Percentiles rank a stretch among this genome's conserved stretches.
These are phyloP conservation scores for Amorpha juglandis DNA, from an alignment of 2,888 invertebrate genomes.

Conservation along the genomic window DNA sequence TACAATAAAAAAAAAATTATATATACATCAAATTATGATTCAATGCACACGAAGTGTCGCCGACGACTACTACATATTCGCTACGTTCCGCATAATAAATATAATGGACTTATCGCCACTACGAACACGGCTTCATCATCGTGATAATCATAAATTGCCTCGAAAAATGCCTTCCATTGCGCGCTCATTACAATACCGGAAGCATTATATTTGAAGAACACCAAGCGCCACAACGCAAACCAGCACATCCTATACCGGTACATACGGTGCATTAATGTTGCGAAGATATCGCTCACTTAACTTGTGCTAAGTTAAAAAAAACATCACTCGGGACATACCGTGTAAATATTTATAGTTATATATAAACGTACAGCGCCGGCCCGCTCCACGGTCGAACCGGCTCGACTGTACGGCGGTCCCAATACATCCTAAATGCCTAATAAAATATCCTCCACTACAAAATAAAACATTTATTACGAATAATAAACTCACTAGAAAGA, in stretches of 20 bases:
- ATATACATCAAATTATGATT: constrained; percentile 80
- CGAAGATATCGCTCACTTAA: constrained; percentile 6
- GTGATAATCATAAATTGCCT: constrained; percentile 16
- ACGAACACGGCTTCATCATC: not conserved
- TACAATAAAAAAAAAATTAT: constrained; percentile 76
- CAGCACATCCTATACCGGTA: not conserved
- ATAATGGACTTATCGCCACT: constrained; percentile 5
- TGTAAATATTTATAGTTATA: not conserved
- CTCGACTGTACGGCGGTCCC: not conserved
- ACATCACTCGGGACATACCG: constrained; percentile 19
- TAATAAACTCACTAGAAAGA: constrained; percentile 46
- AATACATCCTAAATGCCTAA: constrained; percentile 26
- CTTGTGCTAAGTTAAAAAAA: constrained; percentile 14
- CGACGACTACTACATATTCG: constrained; percentile 29
- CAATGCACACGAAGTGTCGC: constrained; percentile 58
- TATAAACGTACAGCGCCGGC: not conserved
- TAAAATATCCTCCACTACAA: constrained; percentile 50
- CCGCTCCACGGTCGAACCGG: constrained; percentile 8
- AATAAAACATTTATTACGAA: constrained; percentile 57
- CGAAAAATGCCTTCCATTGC: constrained; percentile 17
- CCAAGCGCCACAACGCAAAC: not conserved
- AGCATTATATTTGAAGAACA: constrained; percentile 5
- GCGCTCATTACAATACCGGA: constrained; percentile 7
- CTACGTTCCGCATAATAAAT: constrained; percentile 31
- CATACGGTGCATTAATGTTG: constrained; percentile 14